phyloP scores from a whole-genome alignment of 2,113 vertebrate genomes.

The Pagrus major region DNA sequence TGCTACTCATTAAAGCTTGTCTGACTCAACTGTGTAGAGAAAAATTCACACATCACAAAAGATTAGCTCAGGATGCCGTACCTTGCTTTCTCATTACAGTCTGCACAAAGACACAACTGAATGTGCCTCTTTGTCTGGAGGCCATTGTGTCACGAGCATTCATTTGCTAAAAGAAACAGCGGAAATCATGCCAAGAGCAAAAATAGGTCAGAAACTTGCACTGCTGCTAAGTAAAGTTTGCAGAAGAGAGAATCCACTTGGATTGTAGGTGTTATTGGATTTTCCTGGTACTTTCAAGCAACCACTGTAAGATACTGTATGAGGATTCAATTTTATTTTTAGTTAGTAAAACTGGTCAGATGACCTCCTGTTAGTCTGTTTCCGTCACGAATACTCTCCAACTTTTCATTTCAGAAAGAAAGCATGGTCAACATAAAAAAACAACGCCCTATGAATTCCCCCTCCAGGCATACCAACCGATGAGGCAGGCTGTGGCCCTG shows the following conservation, averaged over 20 bases:
- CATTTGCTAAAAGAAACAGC: slow-evolving; percentile 41
- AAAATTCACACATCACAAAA: slow-evolving; percentile 28
- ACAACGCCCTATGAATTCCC: slow-evolving; percentile 56
- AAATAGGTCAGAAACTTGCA: slow-evolving; percentile 64
- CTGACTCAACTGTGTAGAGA: background rate
- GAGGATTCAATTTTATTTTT: background rate
- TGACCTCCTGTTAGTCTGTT: slow-evolving; percentile 8
- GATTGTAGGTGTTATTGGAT: background rate
- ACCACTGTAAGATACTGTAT: background rate
- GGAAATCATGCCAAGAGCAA: slow-evolving; percentile 45
- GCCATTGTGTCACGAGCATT: slow-evolving; percentile 54
- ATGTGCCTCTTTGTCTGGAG: slow-evolving; percentile 61
- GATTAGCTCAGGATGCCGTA: slow-evolving; percentile 9
- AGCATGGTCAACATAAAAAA: slow-evolving; percentile 59
- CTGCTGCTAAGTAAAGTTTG: slow-evolving; percentile 15
- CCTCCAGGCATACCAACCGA: slow-evolving; percentile 58
- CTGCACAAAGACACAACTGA: slow-evolving; percentile 31
- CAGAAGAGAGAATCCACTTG: background rate
- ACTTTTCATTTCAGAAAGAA: slow-evolving; percentile 36
- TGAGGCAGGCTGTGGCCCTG: slow-evolving; percentile 48
- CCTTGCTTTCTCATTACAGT: slow-evolving; percentile 51
- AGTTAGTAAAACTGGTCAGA: too few relatives aligned
- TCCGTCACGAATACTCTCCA: slow-evolving; percentile 20
- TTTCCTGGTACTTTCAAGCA: background rate
- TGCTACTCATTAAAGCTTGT: slow-evolving; percentile 23